Evolutionary conservation across 1,140 invertebrate genomes (phyloP).

Genomic region (Wiebesia pumilae): DNA sequence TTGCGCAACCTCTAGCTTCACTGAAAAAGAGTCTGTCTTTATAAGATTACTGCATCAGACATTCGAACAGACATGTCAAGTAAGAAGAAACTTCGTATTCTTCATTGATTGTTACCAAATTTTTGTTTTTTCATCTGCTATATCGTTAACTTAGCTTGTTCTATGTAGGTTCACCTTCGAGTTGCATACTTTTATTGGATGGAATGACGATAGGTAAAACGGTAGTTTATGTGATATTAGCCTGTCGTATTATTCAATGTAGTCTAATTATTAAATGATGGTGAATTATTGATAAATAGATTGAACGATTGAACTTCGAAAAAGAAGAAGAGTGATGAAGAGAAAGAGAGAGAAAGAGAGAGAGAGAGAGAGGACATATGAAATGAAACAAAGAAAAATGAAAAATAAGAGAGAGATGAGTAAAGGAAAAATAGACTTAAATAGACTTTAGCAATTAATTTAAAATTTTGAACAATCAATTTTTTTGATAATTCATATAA

Average conservation of each 20-base stretch:
- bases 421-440: no score
- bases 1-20: no score
- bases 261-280: conserved; percentile 46
- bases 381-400: no score
- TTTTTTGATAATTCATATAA: no score
- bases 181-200: conserved; percentile 58
- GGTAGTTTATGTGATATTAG: conserved; percentile 67
- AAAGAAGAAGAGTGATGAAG: neutral
- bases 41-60: no score
- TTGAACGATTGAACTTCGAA: neutral
- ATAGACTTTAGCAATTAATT: no score
- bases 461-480: no score
- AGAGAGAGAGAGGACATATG: neutral
- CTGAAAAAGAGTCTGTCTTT: no score
- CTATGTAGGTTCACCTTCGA: neutral
- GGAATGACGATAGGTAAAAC: conserved; percentile 62
- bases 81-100: no score
- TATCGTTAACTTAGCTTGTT: conserved; percentile 32
- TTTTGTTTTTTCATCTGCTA: conserved; percentile 10
- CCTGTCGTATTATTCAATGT: conserved; percentile 54
- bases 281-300: neutral
- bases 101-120: no score
- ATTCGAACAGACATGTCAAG: no score
- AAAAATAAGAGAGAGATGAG: no score
- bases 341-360: conserved; percentile 36